phyloP scores from a whole-genome alignment of 2,888 invertebrate genomes.

The Phaonia tiefii region DNA sequence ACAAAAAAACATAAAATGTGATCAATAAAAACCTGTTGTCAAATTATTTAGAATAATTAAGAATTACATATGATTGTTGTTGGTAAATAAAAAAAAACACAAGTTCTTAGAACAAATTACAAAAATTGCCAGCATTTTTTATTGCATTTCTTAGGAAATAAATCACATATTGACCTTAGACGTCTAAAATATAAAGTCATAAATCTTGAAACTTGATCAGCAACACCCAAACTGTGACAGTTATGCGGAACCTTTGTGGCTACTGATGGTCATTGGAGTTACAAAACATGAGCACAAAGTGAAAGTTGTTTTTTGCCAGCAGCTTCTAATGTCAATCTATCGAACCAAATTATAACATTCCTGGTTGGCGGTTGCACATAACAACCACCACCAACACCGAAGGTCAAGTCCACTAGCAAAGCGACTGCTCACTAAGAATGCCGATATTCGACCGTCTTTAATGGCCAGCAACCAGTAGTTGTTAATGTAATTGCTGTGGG shows the following conservation, averaged over 20 bases:
- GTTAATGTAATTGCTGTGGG: neutral
- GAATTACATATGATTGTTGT: conserved; percentile 54
- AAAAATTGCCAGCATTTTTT: conserved; percentile 3
- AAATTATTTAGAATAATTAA: conserved; percentile 39
- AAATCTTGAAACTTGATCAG: conserved; percentile 1
- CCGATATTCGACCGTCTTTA: neutral
- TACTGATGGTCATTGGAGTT: neutral
- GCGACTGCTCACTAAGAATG: conserved; percentile 3
- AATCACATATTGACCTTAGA: conserved; percentile 14
- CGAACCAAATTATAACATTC: conserved; percentile 53
- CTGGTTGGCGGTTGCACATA: conserved; percentile 13
- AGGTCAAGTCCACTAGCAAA: conserved; percentile 62
- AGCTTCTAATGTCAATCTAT: neutral
- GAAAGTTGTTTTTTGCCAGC: conserved; percentile 60
- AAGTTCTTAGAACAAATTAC: conserved; percentile 43
- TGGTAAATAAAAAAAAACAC: conserved; percentile 53
- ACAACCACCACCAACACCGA: conserved; percentile 27
- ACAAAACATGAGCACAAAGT: too few relatives aligned
- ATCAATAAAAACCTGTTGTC: conserved; percentile 33
- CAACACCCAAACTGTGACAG: conserved; percentile 7
- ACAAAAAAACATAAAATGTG: conserved; percentile 46
- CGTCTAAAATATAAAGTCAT: neutral
- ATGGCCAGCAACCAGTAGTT: neutral
- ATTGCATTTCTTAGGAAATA: neutral
- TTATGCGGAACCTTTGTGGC: conserved; percentile 32